Base-by-base conservation (phyloP, 2,888 invertebrate species). In the Ecliptopera silaceata region DNA sequence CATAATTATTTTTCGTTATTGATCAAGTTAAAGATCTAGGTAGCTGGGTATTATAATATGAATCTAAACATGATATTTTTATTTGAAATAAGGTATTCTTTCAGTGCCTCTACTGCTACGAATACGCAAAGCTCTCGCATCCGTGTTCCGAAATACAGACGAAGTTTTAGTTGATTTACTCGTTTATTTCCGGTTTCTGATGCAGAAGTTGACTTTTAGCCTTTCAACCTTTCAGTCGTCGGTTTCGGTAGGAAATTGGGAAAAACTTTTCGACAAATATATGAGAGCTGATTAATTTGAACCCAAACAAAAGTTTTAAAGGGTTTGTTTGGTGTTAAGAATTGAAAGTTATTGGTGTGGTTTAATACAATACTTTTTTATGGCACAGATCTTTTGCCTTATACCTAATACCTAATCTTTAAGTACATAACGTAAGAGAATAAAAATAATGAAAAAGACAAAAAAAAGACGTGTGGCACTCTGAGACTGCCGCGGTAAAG, bases 161-260 rank as follows among this genome's bases (percentile, higher is more conserved):
- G 46, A 56, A 65, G 61, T 65, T 68, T 64, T 60, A 50, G 58
- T 60, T 52, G 59, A 57, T 59, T 61, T 61, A 63, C 59, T 62
- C 59, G 48, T 63, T 65, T 60, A 59, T 63, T 62, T 67, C 61
- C 64, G 57, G 61, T 15, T 52, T 34, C 12, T 56, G 57, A 64
- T 61, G 51, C 55, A 53, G 56, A 56, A 61, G 61, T 64, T 56
- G 44, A 59, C 48, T 55, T 36, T 53, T 36, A 52, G 38, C 15
- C 20, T 41, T 36, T 53, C 42, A 53, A 22, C 17, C 34, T 38
- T 61, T 56, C 51, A 56, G 47, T 41, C 54, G 56, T 48, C 17
- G 49, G 52, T 59, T 59, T 46, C 38, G 52, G 39, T 43, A 42
- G 48, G 46, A 48, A 60, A 49, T 49, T 39, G 31, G 43, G 44